phyloP scores from a whole-genome alignment of 2,797 vertebrate genomes.

The Gambusia yucatana region DNA sequence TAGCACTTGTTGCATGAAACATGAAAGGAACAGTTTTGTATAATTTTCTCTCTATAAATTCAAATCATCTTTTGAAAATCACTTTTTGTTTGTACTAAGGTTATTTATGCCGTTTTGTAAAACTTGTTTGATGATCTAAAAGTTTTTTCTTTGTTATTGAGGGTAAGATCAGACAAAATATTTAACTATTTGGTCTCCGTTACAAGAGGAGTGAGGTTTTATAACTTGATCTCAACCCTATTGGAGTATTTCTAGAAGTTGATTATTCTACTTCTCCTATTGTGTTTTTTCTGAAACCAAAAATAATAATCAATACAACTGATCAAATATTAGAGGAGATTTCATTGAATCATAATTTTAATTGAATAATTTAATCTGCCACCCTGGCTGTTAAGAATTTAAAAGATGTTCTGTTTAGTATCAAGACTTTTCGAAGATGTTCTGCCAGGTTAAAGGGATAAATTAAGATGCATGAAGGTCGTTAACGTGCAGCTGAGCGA shows the following conservation, averaged over 20 bases:
- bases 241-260: background rate
- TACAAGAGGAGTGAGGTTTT: background rate
- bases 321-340: background rate
- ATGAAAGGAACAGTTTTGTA: background rate
- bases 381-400: background rate
- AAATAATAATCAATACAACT: background rate
- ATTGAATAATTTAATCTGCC: background rate
- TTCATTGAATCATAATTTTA: background rate
- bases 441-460: slow-evolving; percentile 23
- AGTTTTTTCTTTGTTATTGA: background rate
- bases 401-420: slow-evolving; percentile 1
- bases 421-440: background rate
- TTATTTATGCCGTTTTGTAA: background rate
- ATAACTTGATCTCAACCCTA: background rate
- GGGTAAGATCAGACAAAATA: background rate
- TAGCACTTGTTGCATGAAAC: too few relatives aligned
- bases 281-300: background rate
- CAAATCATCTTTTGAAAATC: background rate
- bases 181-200: background rate
- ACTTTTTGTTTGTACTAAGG: background rate
- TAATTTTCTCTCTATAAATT: background rate
- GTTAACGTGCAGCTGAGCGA: slow-evolving; percentile 25
- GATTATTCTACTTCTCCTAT: background rate
- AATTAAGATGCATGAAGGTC: slow-evolving; percentile 10
- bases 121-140: background rate